Evolutionary conservation across 1,140 invertebrate genomes (phyloP).

Genomic region (Rhyzopertha dominica): DNA sequence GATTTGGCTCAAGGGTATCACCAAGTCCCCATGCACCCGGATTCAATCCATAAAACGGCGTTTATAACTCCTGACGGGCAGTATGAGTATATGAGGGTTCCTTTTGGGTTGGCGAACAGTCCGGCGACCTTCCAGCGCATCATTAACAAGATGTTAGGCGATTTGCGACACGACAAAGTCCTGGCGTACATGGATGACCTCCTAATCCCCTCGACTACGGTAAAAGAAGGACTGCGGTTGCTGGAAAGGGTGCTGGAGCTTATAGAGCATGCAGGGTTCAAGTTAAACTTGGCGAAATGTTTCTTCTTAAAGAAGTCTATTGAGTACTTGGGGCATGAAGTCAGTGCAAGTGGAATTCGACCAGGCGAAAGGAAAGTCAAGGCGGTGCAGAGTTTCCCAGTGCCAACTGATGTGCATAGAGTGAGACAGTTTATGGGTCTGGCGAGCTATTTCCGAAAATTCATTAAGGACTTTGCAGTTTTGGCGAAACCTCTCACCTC

Average conservation of each 20-base stretch:
- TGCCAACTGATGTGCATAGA: too few species aligned
- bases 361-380: too few species aligned
- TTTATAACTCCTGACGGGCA: constrained; percentile 31
- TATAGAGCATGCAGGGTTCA: too few species aligned
- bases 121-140: constrained; percentile 21
- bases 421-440: too few species aligned
- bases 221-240: constrained; percentile 22
- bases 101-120: constrained; percentile 31
- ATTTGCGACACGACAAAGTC: constrained; percentile 27
- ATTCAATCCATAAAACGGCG: constrained; percentile 28
- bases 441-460: too few species aligned
- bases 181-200: constrained; percentile 32
- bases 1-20: constrained; percentile 42
- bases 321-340: too few species aligned
- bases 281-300: too few species aligned
- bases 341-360: too few species aligned
- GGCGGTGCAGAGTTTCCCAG: too few species aligned
- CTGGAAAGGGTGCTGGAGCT: constrained; percentile 24
- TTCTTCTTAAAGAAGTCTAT: too few species aligned
- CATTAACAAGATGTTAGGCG: constrained; percentile 22
- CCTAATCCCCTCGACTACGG: constrained; percentile 23
- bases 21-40: constrained; percentile 30
- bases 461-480: too few species aligned
- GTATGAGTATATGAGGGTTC: constrained; percentile 29
- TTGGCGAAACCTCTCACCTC: too few species aligned